Evolutionary conservation across 2,888 invertebrate genomes (phyloP).

Genomic region (Toxonevra muliebris): DNA sequence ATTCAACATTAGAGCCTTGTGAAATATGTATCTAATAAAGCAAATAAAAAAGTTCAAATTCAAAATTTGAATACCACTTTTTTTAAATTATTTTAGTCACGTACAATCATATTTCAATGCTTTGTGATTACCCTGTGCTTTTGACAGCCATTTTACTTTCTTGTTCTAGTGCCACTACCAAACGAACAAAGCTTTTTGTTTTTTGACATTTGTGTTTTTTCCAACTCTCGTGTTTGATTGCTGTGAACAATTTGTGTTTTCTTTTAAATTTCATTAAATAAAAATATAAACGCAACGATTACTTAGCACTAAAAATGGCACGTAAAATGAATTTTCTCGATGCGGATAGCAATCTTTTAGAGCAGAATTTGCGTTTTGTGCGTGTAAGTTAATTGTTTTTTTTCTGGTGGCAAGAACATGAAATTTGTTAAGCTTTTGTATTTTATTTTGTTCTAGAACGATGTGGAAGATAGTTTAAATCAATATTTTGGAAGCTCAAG

Average conservation of each 20-base stretch:
- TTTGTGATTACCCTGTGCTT: neutral
- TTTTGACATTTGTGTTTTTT: neutral
- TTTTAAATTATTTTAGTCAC: too few relatives aligned
- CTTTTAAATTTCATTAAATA: neutral
- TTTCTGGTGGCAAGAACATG: neutral
- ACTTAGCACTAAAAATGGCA: conserved; percentile 42
- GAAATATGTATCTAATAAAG: too few relatives aligned
- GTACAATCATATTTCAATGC: too few relatives aligned
- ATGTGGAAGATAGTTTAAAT: conserved; percentile 71
- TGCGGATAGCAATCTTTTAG: conserved; percentile 70
- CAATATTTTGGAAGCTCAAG: conserved; percentile 65
- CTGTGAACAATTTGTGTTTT: neutral
- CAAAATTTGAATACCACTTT: too few relatives aligned
- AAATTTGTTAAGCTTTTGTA: too few relatives aligned
- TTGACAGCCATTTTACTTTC: neutral
- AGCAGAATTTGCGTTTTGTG: conserved; percentile 67
- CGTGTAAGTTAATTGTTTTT: conserved; percentile 54
- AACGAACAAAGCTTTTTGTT: neutral
- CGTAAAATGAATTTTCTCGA: conserved; percentile 67
- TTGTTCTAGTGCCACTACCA: neutral
- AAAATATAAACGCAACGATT: neutral
- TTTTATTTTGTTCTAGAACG: conserved; percentile 63
- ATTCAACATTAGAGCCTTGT: too few relatives aligned
- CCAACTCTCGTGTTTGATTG: neutral
- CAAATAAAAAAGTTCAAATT: too few relatives aligned